Evolutionary conservation across 2,888 invertebrate genomes (phyloP).

Genomic region (Achlya flavicornis): DNA sequence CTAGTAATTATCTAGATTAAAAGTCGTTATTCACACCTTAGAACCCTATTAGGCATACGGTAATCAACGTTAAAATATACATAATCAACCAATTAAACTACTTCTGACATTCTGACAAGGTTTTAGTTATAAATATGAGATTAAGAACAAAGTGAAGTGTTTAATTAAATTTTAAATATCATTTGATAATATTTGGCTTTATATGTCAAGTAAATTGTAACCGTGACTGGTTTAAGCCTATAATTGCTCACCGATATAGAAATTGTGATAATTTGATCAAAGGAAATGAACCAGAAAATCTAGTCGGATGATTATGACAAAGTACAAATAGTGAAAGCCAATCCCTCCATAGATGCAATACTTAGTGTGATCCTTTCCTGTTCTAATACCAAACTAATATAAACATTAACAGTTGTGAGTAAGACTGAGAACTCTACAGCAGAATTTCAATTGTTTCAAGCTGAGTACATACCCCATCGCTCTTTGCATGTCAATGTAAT

Average conservation of each 20-base stretch:
- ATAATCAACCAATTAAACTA: slow-evolving; percentile 7
- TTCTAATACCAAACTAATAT: neutral
- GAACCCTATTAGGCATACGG: slow-evolving; percentile 1
- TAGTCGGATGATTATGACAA: neutral
- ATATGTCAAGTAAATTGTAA: slow-evolving; percentile 1
- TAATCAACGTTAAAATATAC: neutral
- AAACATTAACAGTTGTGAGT: neutral
- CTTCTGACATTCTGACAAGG: slow-evolving; percentile 1
- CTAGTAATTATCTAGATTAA: neutral
- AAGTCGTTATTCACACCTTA: slow-evolving; percentile 6
- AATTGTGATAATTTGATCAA: neutral
- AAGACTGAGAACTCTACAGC: neutral
- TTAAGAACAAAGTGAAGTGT: neutral
- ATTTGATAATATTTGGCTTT: neutral
- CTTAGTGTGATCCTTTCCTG: neutral
- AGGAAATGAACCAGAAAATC: slow-evolving; percentile 1
- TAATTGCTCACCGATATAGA: slow-evolving; percentile 9
- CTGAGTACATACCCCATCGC: neutral
- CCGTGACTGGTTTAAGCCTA: neutral
- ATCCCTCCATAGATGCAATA: neutral
- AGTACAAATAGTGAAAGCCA: slow-evolving; percentile 1
- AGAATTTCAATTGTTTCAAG: neutral
- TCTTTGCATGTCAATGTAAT: slow-evolving; percentile 23
- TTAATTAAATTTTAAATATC: neutral
- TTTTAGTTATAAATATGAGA: slow-evolving; percentile 7